These are phyloP conservation scores for Cinclus cinclus DNA, from an alignment of 2,113 vertebrate species.

Conservation along the genomic window DNA sequence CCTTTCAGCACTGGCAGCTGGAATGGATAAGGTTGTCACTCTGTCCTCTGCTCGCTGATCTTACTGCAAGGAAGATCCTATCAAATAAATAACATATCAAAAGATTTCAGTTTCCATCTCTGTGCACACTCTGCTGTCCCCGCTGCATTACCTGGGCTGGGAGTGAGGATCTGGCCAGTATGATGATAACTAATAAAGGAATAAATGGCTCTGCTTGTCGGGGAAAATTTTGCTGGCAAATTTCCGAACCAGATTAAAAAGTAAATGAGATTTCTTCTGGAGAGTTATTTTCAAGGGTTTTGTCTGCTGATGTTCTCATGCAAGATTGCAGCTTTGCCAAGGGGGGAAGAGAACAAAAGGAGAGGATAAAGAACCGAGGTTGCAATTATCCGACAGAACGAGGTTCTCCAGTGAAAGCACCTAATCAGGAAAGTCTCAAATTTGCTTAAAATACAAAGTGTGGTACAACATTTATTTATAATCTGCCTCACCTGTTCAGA, in stretches of 20 bases:
- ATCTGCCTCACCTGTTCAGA: slow-evolving; percentile 60
- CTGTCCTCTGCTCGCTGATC: slow-evolving; percentile 60
- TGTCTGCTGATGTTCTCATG: slow-evolving; percentile 67
- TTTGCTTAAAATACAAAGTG: slow-evolving; percentile 73
- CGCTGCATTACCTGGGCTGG: not conserved
- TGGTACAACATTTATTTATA: slow-evolving; percentile 69
- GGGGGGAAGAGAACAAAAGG: slow-evolving; percentile 65
- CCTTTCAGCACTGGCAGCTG: not conserved
- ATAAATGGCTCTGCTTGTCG: slow-evolving; percentile 63
- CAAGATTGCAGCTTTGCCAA: slow-evolving; percentile 68
- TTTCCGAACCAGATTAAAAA: slow-evolving; percentile 80
- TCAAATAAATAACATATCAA: slow-evolving; percentile 75
- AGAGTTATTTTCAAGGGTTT: slow-evolving; percentile 76
- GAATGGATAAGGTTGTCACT: slow-evolving; percentile 37
- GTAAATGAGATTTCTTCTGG: slow-evolving; percentile 80
- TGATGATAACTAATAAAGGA: slow-evolving; percentile 46
- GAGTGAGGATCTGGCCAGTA: not conserved
- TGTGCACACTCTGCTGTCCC: rapidly evolving
- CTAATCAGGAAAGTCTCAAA: slow-evolving; percentile 71
- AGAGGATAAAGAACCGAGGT: slow-evolving; percentile 64
- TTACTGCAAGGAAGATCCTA: slow-evolving; percentile 61
- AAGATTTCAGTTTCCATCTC: slow-evolving; percentile 3
- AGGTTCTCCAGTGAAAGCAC: slow-evolving; percentile 61
- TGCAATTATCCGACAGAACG: slow-evolving; percentile 67
- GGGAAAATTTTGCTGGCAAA: slow-evolving; percentile 73